Conservation (phyloP, 2,797 vertebrate species). For the Enteromius fasciolatus region DNA sequence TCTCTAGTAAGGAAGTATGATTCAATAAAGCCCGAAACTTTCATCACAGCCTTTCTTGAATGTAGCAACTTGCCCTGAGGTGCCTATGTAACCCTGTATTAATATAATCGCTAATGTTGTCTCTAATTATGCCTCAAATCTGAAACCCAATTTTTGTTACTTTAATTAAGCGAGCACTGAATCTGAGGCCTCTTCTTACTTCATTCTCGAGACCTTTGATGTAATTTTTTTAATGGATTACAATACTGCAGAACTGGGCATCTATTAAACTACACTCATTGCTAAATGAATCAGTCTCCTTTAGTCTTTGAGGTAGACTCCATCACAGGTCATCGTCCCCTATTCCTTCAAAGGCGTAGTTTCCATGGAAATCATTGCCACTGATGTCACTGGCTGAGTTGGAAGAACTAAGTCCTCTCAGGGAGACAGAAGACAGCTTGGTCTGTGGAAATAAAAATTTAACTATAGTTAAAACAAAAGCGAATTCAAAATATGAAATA, state of each 20-base stretch:
- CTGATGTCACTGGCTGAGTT: constrained; percentile 87
- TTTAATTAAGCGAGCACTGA: not conserved
- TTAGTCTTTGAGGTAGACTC: constrained; percentile 14
- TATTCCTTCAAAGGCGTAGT: constrained; percentile 98
- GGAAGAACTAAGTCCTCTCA: constrained; percentile 91
- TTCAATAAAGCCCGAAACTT: constrained; percentile 47
- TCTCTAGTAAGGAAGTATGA: constrained; percentile 46
- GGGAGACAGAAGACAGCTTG: constrained; percentile 94
- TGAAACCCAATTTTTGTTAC: not conserved
- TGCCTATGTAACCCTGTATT: not conserved
- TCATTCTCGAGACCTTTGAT: not conserved
- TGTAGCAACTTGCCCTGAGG: constrained; percentile 24
- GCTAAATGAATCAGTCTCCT: constrained; percentile 40
- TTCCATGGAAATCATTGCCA: constrained; percentile 92
- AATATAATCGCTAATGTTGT: not conserved
- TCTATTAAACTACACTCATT: constrained; percentile 62
- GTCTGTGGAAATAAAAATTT: constrained; percentile 75
- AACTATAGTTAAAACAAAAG: not conserved
- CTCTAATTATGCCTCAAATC: not conserved
- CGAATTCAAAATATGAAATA: not conserved
- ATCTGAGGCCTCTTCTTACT: not conserved
- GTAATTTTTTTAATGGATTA: constrained; percentile 3
- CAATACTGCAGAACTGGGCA: constrained; percentile 71
- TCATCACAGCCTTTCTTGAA: constrained; percentile 23
- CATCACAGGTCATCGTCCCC: constrained; percentile 95